Evolutionary conservation across 2,797 vertebrate species (phyloP), one percentile per base, ranked within the genome.

Genomic region (Scolopax bukidnonensis): DNA sequence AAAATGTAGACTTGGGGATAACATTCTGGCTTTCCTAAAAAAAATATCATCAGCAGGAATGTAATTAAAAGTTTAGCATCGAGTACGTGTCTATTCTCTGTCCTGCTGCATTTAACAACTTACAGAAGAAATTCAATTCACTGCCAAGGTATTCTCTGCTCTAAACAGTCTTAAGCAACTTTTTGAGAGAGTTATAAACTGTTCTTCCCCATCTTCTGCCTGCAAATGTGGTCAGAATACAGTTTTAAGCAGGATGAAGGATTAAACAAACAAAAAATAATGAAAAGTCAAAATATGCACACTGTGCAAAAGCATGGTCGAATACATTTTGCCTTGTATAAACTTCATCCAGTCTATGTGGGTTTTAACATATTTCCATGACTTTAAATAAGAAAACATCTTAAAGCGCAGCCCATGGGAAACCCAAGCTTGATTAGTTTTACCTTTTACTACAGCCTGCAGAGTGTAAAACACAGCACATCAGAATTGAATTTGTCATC

Each of bases 401-500:
- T 98, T 97, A 98, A 97, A 97, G 89, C 69, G 96, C 95, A 97
- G 90, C 97, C 97, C 97, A 97, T 96, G 97, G 97, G 98, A 98
- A 98, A 98, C 98, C 95, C 95, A 97, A 98, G 96, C 98, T 98
- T 98, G 98, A 98, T 98, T 98, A 98, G 97, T 98, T 98, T 98
- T 98, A 97, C 97, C 96, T 97, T 98, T 98, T 97, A 98, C 97
- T 97, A 90, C 79, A 98, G 98, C 96, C 98, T 98, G 98, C 95
- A 97, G 98, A 98, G 97, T 98, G 98, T 98, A 98, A 98, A 98
- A 98, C 97, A 96, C 97, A 96, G 97, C 97, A 97, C 97, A 98
- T 98, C 97, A 98, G 98, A 98, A 98, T 98, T 98, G 98, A 98
- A 98, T 98, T 98, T 98, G 98, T 98, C 98, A 98, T 98, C 96